Evolutionary conservation across 2,113 vertebrate genomes (phyloP).

Genomic region (Physeter macrocephalus): DNA sequence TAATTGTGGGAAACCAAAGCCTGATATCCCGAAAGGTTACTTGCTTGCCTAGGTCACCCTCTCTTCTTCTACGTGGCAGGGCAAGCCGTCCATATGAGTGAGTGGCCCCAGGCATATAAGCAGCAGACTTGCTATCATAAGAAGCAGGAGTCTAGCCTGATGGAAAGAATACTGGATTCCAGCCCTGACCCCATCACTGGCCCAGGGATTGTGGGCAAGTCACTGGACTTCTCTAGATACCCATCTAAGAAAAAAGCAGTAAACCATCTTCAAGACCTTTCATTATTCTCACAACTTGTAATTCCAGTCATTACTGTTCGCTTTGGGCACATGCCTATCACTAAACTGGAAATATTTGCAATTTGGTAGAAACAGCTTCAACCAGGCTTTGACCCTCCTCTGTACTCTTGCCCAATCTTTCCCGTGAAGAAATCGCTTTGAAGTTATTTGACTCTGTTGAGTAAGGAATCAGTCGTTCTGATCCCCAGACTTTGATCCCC

Average conservation of each 20-base stretch:
- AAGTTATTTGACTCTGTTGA: constrained; percentile 40
- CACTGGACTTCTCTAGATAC: neutral
- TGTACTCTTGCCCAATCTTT: constrained; percentile 18
- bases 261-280: neutral
- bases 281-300: neutral
- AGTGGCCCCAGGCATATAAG: neutral
- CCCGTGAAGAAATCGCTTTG: constrained; percentile 33
- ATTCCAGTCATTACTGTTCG: constrained; percentile 1
- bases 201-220: neutral
- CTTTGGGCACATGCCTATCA: constrained; percentile 8
- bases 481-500: constrained; percentile 13
- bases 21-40: neutral
- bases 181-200: neutral
- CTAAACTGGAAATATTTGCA: constrained; percentile 48
- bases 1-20: neutral
- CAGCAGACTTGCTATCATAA: neutral
- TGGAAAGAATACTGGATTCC: neutral
- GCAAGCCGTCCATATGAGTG: neutral
- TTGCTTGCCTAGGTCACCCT: neutral
- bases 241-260: neutral
- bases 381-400: neutral
- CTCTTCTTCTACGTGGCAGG: neutral
- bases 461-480: constrained; percentile 26
- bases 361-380: constrained; percentile 1
- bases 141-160: neutral